Evolutionary conservation across 1,140 invertebrate genomes (phyloP), one percentile per base, ranked within the genome.

Genomic region (Lordiphosa stackelbergi): DNA sequence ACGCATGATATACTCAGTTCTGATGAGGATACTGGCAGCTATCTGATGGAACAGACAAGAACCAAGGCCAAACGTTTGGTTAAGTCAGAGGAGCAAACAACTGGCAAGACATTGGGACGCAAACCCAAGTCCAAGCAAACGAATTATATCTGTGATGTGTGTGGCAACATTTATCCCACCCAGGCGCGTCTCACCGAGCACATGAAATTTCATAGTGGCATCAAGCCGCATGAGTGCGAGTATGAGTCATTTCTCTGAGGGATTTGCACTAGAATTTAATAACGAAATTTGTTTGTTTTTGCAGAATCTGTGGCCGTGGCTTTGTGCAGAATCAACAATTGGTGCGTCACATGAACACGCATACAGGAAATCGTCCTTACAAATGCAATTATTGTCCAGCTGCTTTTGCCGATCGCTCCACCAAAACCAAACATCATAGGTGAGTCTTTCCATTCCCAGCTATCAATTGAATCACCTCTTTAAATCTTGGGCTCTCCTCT

Each of bases 331-430:
- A 81, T 3, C 71, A 85, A 0, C 77, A 86, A 43, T 43, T 87
- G 22, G 56, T 73, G 0, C 61, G 85, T 0, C 85, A 87, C 47
- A 87, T 87, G 85, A 87, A 87, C 53, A 73, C 85, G 0, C 85
- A 87, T 43, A 87, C 85, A 0, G 85, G 85, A 2, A 59, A 65
- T 8, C 66, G 85, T 0, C 85, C 85, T 5, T 87, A 83, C 16
- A 84, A 86, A 48, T 87, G 85, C n/a, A 64, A 92, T 51, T 88
- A 92, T 16, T 94, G 93, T 83, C 88, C 92, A 43, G 88, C 93
- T 6, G 87, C 91, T 22, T 94, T 94, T 84, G 92, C 92, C 0
- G 90, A 91, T 85, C 90, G 90, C 41, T 90, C 90, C 28, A 90
- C 89, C 3, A 74, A 90, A 3, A 90, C 90, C 49, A 91, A 91